Evolutionary conservation across 2,797 vertebrate genomes (phyloP), one percentile per base, ranked within the genome.

Genomic region (Etheostoma nigrum): DNA sequence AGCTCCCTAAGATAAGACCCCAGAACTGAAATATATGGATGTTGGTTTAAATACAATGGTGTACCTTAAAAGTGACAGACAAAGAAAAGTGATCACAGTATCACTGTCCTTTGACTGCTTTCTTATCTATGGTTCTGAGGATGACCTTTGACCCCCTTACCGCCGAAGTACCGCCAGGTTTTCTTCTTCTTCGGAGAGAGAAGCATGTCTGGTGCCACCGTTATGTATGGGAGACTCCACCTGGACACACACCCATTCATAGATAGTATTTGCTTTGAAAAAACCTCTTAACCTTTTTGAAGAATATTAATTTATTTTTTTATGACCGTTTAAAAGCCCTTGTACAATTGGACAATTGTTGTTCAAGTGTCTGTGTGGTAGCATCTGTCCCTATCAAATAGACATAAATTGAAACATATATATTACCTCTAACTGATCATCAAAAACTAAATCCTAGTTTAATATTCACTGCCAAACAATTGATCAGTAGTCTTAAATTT

Each of bases 131-230:
- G 12, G 30, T 10, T 47, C n/a, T 19, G 12, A 25, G 33, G 27
- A 14, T 42, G 54, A 52, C 72, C 7, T 74, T 54, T 79, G 70
- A 72, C 18, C n/a, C 23, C 1, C 93, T 93, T 88, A 99, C 98
- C 97, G 97, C 68, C 98, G 90, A 77, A 99, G 93, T 4, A 99
- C 91, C 63, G 97, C 96, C 76, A 99, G 93, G 86, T 97, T 98
- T 92, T 98, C 98, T 73, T 99, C 97, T 89, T 98, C 96, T 6
- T 98, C 97, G 73, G 97, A 97, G 0, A 97, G 78, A 70, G 96
- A 96, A 7, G 94, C 86, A 27, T 95, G 94, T 69, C 96, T 94
- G 80, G 91, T 95, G 91, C 92, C 90, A 40, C 93, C 93, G 21
- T 93, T 94, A 48, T 86, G 92, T 12, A 96, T 81, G 9, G 91